Evolutionary conservation across 2,888 invertebrate genomes (phyloP), one percentile per base, ranked within the genome.

Genomic region (Rhingia campestris): DNA sequence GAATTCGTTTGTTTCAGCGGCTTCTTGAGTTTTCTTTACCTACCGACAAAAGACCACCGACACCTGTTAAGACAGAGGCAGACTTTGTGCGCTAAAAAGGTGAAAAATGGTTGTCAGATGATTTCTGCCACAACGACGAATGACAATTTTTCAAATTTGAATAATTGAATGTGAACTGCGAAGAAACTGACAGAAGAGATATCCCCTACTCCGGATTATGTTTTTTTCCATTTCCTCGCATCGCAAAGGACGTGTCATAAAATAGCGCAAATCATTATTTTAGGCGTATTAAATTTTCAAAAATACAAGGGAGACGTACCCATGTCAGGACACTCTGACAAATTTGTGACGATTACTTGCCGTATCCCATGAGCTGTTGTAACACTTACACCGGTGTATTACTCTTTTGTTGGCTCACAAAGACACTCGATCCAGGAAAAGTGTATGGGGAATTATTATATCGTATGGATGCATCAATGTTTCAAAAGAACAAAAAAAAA

Each of bases 161-260:
- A 82, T 82, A 82, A 82, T 77, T 82, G 73, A 82, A 82, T 74
- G 76, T 22, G 22, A 22, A 72, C 72, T 33, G 30, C 49, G 59
- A 54, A 45, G 39, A 45, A 14, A 53, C 54, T 6, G n/a, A 59
- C 39, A 39, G 51, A 43, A 30, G 33, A 33, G 37, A 69, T 47
- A 39, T 39, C 59, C 49, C 14, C 47, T 67, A 35, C 9, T 12
- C 12, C 2, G 53, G 39, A 35, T 73, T 67, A 67, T 43, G 47
- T n/a, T 74, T 47, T 14, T 49, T 39, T 4, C 22, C 58, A 49
- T 41, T 39, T 12, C 49, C 5, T 9, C 7, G 7, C 10, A 12
- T 5, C 12, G 45, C 5, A 9, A 22, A 37, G 14, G 12, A 2
- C 7, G n/a, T 3, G 14, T 14, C 35, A 70, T 59, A 66, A 74